Percentiles rank a stretch among this genome's conserved stretches.
phyloP scores from a whole-genome alignment of 2,888 invertebrate genomes.

The Oasisia sp. region DNA sequence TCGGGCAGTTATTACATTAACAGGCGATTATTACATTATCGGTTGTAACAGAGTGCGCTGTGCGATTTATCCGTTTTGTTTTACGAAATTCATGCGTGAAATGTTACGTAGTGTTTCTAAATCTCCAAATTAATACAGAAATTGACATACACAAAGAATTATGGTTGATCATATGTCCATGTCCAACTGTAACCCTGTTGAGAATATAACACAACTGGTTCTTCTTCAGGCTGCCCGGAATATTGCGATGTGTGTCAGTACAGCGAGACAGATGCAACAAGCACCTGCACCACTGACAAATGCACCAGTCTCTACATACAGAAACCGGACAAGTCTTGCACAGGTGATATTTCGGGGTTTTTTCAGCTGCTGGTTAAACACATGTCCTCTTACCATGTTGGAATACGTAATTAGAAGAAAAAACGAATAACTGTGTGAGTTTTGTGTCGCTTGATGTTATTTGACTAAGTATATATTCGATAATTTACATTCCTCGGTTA shows the following conservation, averaged over 20 bases:
- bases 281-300: neutral
- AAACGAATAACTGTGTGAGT: neutral
- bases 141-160: too few relatives aligned
- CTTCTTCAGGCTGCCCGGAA: neutral
- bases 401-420: too few relatives aligned
- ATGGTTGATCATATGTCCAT: too few relatives aligned
- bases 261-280: neutral
- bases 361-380: too few relatives aligned
- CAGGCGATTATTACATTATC: too few relatives aligned
- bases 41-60: too few relatives aligned
- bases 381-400: too few relatives aligned
- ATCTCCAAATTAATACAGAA: too few relatives aligned
- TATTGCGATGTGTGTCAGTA: constrained; percentile 22
- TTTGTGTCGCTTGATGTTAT: neutral
- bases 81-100: too few relatives aligned
- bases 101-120: too few relatives aligned
- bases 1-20: too few relatives aligned
- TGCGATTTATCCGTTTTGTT: too few relatives aligned
- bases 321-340: constrained; percentile 20
- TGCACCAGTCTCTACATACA: constrained; percentile 13
- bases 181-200: neutral
- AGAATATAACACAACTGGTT: neutral
- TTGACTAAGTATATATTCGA: neutral
- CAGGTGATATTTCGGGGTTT: neutral
- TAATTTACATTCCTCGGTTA: neutral